Percentiles rank a stretch among this genome's conserved stretches.
These are phyloP conservation scores for Leptinotarsa peninsularis DNA, from an alignment of 2,888 invertebrate genomes.

Conservation along the genomic window DNA sequence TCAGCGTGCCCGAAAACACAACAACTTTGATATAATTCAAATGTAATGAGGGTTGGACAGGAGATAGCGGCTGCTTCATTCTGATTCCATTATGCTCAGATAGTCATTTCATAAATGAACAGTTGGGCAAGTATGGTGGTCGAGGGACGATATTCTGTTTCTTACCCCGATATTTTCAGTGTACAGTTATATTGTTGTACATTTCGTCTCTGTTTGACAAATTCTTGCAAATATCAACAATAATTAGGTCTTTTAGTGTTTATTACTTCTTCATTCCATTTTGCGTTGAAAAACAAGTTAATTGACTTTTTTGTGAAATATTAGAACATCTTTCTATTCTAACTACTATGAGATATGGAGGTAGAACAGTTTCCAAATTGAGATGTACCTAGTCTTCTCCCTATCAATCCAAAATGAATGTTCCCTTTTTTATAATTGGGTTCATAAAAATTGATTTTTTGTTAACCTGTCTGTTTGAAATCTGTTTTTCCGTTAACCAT, in stretches of 20 bases:
- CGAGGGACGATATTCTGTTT: slow-evolving; percentile 16
- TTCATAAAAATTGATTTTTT: no score
- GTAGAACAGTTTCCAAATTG: no score
- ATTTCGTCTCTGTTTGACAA: neutral
- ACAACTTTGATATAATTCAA: slow-evolving; percentile 48
- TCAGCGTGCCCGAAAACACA: slow-evolving; percentile 32
- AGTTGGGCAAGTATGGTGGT: slow-evolving; percentile 55
- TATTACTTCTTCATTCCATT: no score
- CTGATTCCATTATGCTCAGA: slow-evolving; percentile 57
- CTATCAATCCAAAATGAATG: no score
- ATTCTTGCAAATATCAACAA: neutral
- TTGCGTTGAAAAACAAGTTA: no score
- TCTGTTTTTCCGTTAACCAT: no score
- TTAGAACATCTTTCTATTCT: no score
- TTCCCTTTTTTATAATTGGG: no score
- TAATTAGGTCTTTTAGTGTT: neutral
- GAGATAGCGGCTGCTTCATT: slow-evolving; percentile 52
- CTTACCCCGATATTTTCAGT: slow-evolving; percentile 1
- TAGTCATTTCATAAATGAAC: slow-evolving; percentile 57
- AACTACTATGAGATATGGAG: no score
- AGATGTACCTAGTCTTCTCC: no score
- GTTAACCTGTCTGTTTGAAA: no score
- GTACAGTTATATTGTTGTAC: neutral
- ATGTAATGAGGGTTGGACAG: slow-evolving; percentile 59
- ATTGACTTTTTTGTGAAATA: no score